phyloP scores from a whole-genome alignment of 2,797 vertebrate genomes.

The Rhinella marina region DNA sequence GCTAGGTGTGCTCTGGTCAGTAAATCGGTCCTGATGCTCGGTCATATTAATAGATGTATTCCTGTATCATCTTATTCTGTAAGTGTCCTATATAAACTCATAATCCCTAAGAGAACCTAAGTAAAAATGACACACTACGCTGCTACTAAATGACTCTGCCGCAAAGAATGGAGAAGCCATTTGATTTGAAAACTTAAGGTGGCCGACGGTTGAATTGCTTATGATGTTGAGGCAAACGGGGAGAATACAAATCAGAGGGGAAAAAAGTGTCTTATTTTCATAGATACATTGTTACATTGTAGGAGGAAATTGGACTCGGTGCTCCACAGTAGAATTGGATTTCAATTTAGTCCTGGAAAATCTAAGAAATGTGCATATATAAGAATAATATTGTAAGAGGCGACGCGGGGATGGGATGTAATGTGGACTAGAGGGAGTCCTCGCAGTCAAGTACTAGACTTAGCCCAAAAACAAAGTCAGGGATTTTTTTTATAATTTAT shows the following conservation, averaged over 20 bases:
- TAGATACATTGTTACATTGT: slow-evolving; percentile 9
- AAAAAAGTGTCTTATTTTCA: slow-evolving; percentile 32
- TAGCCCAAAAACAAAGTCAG: background rate
- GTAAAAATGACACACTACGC: slow-evolving; percentile 21
- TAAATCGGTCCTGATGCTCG: slow-evolving; percentile 4
- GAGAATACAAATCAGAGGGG: slow-evolving; percentile 38
- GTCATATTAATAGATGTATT: slow-evolving; percentile 28
- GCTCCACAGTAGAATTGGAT: slow-evolving; percentile 6
- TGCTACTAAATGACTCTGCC: slow-evolving; percentile 55
- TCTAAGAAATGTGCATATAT: slow-evolving; percentile 4
- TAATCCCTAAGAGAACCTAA: slow-evolving; percentile 23
- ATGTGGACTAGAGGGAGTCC: background rate
- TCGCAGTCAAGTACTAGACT: background rate
- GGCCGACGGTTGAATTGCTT: slow-evolving; percentile 31
- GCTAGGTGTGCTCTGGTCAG: background rate
- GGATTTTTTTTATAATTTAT: too few relatives aligned
- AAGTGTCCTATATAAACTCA: slow-evolving; percentile 38
- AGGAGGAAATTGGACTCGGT: slow-evolving; percentile 20
- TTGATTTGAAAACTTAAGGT: slow-evolving; percentile 58
- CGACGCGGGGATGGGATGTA: background rate
- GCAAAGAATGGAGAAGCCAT: slow-evolving; percentile 31
- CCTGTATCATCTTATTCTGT: slow-evolving; percentile 13
- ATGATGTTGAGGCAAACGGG: background rate
- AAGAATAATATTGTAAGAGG: slow-evolving; percentile 11
- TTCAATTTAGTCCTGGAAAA: slow-evolving; percentile 14